Conservation (phyloP, 2,113 vertebrate genomes). For the Salvelinus fontinalis region DNA sequence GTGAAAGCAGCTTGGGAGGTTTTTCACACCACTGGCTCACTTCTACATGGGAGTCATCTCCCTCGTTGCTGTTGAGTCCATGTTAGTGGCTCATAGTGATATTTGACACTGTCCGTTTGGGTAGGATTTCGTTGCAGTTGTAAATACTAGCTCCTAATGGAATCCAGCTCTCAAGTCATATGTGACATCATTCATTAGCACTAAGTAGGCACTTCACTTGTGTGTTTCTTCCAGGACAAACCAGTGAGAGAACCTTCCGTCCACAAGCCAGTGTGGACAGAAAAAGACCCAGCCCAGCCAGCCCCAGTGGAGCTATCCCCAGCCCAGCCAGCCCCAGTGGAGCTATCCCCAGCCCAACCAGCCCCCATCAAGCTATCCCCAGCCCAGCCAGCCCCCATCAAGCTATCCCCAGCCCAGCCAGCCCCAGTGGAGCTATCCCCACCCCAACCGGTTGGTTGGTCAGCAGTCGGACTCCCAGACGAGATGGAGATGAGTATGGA, state of each 20-base stretch:
- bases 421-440: not conserved
- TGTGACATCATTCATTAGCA: not conserved
- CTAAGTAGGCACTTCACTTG: not conserved
- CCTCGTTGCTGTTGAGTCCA: no score
- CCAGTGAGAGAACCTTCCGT: not conserved
- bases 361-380: not conserved
- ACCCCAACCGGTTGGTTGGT: not conserved
- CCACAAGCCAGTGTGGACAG: not conserved
- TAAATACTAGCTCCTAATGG: no score
- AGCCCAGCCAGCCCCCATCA: not conserved
- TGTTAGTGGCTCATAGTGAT: no score
- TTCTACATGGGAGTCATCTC: no score
- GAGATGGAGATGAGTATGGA: slow-evolving; percentile 36
- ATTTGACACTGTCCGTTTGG: no score
- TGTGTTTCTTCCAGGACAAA: slow-evolving; percentile 14
- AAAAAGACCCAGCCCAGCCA: not conserved
- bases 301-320: not conserved
- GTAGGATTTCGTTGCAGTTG: no score
- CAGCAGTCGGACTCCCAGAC: not conserved
- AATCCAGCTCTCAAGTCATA: no score
- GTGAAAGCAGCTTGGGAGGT: no score
- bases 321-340: not conserved
- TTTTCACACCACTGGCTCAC: no score
- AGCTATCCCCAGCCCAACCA: not conserved
- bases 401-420: no score